Evolutionary conservation across 2,888 invertebrate genomes (phyloP).

Genomic region (Hypolimnas misippus): DNA sequence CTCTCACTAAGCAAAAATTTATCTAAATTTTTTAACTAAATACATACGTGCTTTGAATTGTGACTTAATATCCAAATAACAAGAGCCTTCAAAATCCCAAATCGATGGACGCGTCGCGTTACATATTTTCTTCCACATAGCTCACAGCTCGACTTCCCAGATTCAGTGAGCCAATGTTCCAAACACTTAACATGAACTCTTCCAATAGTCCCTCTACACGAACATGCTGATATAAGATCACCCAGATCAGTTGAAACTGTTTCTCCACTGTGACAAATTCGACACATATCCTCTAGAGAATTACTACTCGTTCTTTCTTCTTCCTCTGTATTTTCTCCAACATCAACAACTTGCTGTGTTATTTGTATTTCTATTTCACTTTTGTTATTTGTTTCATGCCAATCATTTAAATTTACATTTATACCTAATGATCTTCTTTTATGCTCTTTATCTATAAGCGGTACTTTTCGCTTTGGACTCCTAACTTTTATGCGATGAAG

Average conservation of each 20-base stretch:
- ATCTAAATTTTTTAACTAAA: no score
- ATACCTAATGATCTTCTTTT: slow-evolving; percentile 43
- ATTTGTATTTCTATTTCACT: slow-evolving; percentile 38
- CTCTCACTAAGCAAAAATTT: no score
- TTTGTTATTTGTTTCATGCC: slow-evolving; percentile 55
- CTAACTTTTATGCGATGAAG: slow-evolving; percentile 69
- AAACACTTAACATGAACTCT: slow-evolving; percentile 89
- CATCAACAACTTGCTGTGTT: slow-evolving; percentile 41
- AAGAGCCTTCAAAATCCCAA: slow-evolving; percentile 81
- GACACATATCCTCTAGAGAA: slow-evolving; percentile 73
- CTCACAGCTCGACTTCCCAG: slow-evolving; percentile 88
- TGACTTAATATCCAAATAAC: slow-evolving; percentile 85
- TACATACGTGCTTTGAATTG: slow-evolving; percentile 75
- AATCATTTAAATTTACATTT: slow-evolving; percentile 51
- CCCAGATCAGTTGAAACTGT: slow-evolving; percentile 62
- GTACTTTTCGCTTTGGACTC: slow-evolving; percentile 62
- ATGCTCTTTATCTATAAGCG: slow-evolving; percentile 45
- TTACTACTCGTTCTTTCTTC: slow-evolving; percentile 59
- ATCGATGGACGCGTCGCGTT: slow-evolving; percentile 86
- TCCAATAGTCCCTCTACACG: slow-evolving; percentile 87
- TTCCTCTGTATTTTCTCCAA: slow-evolving; percentile 45
- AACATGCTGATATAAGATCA: slow-evolving; percentile 72
- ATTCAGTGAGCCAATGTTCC: slow-evolving; percentile 90
- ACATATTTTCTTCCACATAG: slow-evolving; percentile 87
- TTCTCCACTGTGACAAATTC: slow-evolving; percentile 77